A percentile compares a stretch with the other conserved stretches of the same genome.
phyloP scores from a whole-genome alignment of 2,797 vertebrate species.

The Lepilemur septentrionalis region DNA sequence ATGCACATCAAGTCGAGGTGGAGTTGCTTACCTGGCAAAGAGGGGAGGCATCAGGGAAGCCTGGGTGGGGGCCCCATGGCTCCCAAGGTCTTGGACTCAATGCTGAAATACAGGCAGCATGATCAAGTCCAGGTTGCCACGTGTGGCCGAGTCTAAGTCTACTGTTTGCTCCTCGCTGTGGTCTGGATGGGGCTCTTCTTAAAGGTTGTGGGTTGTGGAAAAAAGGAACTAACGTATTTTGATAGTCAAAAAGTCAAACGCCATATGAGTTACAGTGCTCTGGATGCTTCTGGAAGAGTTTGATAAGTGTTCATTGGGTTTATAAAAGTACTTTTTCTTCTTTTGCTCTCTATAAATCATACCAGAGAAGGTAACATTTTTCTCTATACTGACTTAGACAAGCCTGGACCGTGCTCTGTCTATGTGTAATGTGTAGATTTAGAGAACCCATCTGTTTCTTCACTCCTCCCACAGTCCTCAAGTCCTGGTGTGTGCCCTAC shows the following conservation, averaged over 20 bases:
- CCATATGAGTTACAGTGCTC: background rate
- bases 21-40: background rate
- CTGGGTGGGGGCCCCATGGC: background rate
- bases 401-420: background rate
- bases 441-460: background rate
- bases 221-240: background rate
- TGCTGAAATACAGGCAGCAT: background rate
- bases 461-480: background rate
- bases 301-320: background rate
- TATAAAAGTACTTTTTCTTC: background rate
- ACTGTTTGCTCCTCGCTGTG: background rate
- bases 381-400: background rate
- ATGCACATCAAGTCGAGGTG: background rate
- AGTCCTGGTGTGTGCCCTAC: background rate
- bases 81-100: background rate
- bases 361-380: background rate
- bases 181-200: background rate
- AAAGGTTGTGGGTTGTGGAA: background rate
- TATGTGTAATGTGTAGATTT: background rate
- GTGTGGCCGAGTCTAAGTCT: background rate
- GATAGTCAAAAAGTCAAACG: background rate
- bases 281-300: background rate
- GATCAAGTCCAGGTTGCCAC: background rate
- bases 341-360: background rate
- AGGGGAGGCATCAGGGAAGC: background rate